phyloP scores from a whole-genome alignment of 1,140 invertebrate genomes.

The Pogonus chalceus region DNA sequence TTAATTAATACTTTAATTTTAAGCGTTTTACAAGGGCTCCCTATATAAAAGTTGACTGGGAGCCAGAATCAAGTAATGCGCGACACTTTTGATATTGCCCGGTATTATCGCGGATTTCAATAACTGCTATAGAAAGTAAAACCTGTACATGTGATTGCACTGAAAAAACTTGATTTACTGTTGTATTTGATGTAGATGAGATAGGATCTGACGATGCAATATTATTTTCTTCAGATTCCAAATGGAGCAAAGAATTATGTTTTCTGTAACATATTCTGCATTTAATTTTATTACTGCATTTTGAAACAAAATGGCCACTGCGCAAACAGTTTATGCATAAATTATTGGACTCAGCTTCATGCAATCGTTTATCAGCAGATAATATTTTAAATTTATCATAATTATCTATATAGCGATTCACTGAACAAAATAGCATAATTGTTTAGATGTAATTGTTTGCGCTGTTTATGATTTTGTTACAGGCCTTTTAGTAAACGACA shows the following conservation, averaged over 20 bases:
- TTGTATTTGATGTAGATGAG: not conserved
- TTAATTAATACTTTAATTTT: conserved; percentile 14
- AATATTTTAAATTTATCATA: conserved; percentile 16
- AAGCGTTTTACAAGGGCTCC: conserved; percentile 14
- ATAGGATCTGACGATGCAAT: conserved; percentile 1
- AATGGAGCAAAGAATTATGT: conserved; percentile 9
- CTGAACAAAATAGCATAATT: conserved; percentile 14
- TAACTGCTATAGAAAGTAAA: conserved; percentile 22
- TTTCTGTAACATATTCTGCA: conserved; percentile 11
- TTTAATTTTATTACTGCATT: conserved; percentile 11
- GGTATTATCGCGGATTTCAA: conserved; percentile 15
- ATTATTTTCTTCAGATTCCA: not conserved
- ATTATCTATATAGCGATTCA: conserved; percentile 12
- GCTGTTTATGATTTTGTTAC: not conserved
- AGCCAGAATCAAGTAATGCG: conserved; percentile 20
- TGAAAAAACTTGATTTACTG: not conserved
- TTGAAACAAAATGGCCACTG: conserved; percentile 12
- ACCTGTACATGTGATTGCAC: conserved; percentile 5
- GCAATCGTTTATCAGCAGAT: not conserved
- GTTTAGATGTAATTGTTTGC: not conserved
- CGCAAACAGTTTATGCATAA: conserved; percentile 20
- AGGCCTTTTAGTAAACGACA: not conserved
- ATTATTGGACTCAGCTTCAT: conserved; percentile 9
- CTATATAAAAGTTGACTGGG: conserved; percentile 23
- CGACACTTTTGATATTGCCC: conserved; percentile 15